Evolutionary conservation across 2,113 vertebrate species (phyloP), one percentile per base, ranked within the genome.

Genomic region (Eurystomus gularis): DNA sequence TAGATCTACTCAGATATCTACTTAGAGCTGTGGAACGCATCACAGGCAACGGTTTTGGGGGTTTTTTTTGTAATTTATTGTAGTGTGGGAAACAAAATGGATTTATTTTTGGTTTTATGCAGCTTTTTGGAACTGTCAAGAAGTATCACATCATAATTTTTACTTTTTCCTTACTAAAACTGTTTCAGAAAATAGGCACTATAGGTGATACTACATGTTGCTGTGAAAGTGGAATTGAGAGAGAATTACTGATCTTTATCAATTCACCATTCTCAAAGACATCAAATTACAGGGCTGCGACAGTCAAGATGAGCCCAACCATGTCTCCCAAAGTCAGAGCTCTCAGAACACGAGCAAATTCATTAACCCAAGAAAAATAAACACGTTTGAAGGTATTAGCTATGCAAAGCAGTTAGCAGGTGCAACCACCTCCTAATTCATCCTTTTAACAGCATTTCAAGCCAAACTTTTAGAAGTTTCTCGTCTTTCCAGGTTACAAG

Each of bases 21-120:
- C 54, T 75, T 60, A 66, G 42, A 82, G 39, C 9, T 62, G 65
- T 2, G 25, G 71, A 96, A 93, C 37, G 78, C 33, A 78, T 4
- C 6, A 6, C 44, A 76, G 66, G 60, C n/a, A 77, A 60, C 17
- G 23, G 7, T 7, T 46, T 65, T 72, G n/a, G 52, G 52, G 52
- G 9, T 11, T 6, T 73, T 58, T 35, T 77, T 80, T 57, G 46
- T 39, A 33, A 25, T 96, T 96, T 96, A 96, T 96, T 95, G 40
- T 11, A 69, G 19, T 7, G n/a, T 40, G n/a, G 73, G 44, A 82
- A 94, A 42, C 31, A 80, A 94, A 90, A 82, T 3, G 1, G 2
- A 84, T 90, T 94, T 80, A 10, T 86, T 75, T 76, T 72, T 55
- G 64, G 21, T 40, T 35, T 91, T 57, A 82, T 62, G 91, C 39